These are phyloP conservation scores for Trichonephila clavipes DNA, from an alignment of 1,140 invertebrate genomes.

Conservation along the genomic window DNA sequence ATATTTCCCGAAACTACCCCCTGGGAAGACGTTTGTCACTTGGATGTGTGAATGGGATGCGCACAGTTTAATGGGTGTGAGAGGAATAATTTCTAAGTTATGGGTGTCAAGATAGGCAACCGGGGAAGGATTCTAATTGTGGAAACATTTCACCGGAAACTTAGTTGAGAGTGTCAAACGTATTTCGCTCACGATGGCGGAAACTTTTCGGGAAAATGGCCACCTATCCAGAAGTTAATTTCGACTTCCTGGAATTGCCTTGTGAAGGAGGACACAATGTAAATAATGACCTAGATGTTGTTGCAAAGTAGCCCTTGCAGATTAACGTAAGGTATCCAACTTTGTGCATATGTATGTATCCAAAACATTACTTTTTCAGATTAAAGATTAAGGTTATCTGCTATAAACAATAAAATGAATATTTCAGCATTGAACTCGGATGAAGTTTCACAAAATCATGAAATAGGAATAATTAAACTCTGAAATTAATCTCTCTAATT, in stretches of 20 bases:
- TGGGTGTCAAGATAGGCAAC: background rate
- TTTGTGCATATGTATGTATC: no score
- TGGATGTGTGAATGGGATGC: background rate
- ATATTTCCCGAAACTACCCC: constrained; percentile 10
- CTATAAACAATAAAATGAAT: no score
- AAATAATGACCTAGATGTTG: no score
- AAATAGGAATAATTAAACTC: no score
- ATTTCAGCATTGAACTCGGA: no score
- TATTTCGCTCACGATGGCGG: background rate
- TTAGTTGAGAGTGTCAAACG: constrained; percentile 12
- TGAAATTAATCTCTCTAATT: no score
- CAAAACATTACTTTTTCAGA: no score
- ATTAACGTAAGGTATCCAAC: no score
- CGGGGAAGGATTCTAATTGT: background rate
- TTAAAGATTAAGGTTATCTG: no score
- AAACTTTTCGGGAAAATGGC: background rate
- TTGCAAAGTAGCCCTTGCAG: no score
- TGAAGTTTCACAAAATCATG: no score
- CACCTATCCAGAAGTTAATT: background rate
- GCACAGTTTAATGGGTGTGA: background rate
- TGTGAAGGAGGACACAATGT: background rate
- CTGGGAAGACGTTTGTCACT: constrained; percentile 7
- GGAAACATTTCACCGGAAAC: constrained; percentile 11
- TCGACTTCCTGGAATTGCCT: background rate
- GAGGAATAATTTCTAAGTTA: constrained; percentile 21